These are phyloP conservation scores for Macaca mulatta DNA, from an alignment of 2,113 vertebrate species.

Conservation along the genomic window DNA sequence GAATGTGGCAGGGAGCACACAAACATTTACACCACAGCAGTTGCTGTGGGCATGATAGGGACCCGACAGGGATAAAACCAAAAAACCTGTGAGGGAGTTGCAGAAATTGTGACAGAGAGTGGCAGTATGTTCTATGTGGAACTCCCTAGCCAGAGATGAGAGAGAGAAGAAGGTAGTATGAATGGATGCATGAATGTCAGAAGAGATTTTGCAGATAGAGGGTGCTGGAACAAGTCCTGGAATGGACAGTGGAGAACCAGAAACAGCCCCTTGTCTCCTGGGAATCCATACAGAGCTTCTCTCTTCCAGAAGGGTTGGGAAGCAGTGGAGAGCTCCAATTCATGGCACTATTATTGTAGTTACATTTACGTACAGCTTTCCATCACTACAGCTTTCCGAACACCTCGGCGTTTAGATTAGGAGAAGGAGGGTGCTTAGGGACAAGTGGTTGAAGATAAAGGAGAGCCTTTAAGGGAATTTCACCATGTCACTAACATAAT, in stretches of 20 bases:
- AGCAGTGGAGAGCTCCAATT: neutral
- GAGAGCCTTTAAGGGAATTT: neutral
- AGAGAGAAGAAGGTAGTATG: neutral
- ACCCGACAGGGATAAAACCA: neutral
- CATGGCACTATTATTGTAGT: neutral
- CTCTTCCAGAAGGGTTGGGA: neutral
- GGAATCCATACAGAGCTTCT: neutral
- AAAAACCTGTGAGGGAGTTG: neutral
- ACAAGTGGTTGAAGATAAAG: neutral
- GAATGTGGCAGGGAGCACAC: neutral
- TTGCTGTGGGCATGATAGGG: neutral
- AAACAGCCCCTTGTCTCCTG: neutral
- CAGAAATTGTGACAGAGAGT: neutral
- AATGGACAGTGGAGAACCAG: neutral
- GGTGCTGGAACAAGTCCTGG: neutral
- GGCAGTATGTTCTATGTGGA: neutral
- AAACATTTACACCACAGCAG: neutral
- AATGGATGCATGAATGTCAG: neutral
- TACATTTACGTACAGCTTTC: neutral
- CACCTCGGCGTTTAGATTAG: neutral
- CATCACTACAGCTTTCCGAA: neutral
- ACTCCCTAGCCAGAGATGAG: neutral
- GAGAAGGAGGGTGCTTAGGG: neutral
- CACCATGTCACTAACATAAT: neutral
- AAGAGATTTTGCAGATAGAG: neutral